Evolutionary conservation across 2,888 invertebrate species (phyloP), one percentile per base, ranked within the genome.

Genomic region (Agapostemon virescens): DNA sequence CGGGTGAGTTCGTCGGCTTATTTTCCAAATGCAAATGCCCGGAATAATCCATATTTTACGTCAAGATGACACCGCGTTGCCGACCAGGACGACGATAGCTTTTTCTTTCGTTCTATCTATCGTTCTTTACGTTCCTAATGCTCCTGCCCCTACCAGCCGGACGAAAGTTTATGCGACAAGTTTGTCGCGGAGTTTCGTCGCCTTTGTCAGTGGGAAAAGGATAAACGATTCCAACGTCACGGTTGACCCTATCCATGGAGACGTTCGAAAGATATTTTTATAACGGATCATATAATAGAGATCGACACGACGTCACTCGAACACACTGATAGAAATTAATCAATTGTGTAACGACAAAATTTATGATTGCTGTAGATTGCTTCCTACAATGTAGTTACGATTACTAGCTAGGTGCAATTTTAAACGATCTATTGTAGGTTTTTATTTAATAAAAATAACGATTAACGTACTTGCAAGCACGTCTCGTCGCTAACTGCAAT

Each of bases 1-100:
- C 75, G 72, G n/a, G 69, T 69, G 85, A 90, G 89, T 88, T 90
- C 90, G 88, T 89, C 89, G 89, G 88, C 88, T 91, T 91, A 91
- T 91, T 91, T 92, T 91, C 89, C 89, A 80, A 91, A 92, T 92
- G 91, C 91, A 92, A 92, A 92, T 92, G 89, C 86, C 88, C 84
- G 88, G 91, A 92, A 91, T 92, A 92, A 92, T 92, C 91, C 92
- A 92, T 92, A 92, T 91, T 91, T 92, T 90, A 92, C 89, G 89
- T 88, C 88, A 87, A 86, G 88, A 89, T 88, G 90, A 90, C 90
- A 89, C 88, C 88, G 82, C 82, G 87, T 85, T 88, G 85, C 87
- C 87, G 86, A 81, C 87, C 82, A 83, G 87, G 85, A 83, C 80
- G 72, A n/a, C 63, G 84, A 84, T 76, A 85, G 86, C 81, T 78